phyloP scores from a whole-genome alignment of 2,797 vertebrate genomes.

The Melanotaenia parkinsoni region DNA sequence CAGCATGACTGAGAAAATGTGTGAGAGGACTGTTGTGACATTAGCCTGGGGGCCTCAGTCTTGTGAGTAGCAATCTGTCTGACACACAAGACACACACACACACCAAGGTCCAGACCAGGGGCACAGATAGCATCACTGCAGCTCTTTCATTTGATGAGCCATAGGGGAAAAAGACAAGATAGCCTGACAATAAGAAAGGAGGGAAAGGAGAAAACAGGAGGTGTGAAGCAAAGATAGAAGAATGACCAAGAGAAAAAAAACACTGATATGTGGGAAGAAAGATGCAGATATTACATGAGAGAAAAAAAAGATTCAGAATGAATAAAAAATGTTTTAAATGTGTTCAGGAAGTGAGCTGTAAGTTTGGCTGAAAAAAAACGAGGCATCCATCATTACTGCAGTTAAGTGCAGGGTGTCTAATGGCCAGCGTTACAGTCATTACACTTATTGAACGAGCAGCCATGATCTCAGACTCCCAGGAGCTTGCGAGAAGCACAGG shows the following conservation, averaged over 20 bases:
- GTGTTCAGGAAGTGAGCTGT: conserved; percentile 21
- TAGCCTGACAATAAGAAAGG: conserved; percentile 39
- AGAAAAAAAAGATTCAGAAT: conserved; percentile 7
- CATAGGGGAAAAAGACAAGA: conserved; percentile 55
- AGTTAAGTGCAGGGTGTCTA: conserved; percentile 45
- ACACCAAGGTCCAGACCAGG: conserved; percentile 44
- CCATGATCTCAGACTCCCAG: conserved; percentile 65
- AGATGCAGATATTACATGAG: conserved; percentile 1
- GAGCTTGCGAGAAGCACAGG: conserved; percentile 53
- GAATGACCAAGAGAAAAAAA: conserved; percentile 17
- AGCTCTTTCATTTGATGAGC: conserved; percentile 70
- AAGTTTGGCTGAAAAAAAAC: conserved; percentile 13
- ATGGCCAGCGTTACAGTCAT: conserved; percentile 58
- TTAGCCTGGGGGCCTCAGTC: conserved; percentile 70
- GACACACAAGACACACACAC: conserved; percentile 52
- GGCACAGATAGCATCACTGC: conserved; percentile 69
- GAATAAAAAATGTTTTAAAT: not conserved
- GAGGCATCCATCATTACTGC: conserved; percentile 49
- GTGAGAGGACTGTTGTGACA: conserved; percentile 77
- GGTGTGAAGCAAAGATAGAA: conserved; percentile 30
- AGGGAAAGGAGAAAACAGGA: conserved; percentile 20
- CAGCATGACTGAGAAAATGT: conserved; percentile 69
- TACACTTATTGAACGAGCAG: conserved; percentile 56
- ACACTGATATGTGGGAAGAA: conserved; percentile 29
- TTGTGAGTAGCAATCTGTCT: conserved; percentile 77